Conservation (phyloP, 2,113 vertebrate species). For the Ceyx melanurus region DNA sequence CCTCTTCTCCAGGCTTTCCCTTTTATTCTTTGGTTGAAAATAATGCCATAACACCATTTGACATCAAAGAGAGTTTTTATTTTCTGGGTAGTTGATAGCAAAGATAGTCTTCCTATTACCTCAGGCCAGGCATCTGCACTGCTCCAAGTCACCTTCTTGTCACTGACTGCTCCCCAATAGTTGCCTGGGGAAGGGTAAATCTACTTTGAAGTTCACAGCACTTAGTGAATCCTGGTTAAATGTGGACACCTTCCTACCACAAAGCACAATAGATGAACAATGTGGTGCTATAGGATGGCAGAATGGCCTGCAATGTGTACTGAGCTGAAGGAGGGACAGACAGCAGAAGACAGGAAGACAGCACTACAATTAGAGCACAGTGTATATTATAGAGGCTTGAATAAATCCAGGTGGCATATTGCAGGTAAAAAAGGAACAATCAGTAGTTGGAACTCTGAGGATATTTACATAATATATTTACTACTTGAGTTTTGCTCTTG, state of each 20-base stretch:
- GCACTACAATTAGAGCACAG: not conserved
- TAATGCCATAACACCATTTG: not conserved
- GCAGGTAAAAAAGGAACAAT: not conserved
- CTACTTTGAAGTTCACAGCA: not conserved
- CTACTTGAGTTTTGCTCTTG: not conserved
- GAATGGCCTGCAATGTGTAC: not conserved
- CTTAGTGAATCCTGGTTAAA: not conserved
- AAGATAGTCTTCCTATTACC: not conserved
- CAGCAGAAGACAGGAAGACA: not conserved
- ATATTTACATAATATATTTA: not conserved
- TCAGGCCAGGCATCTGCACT: not conserved
- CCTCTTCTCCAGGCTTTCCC: too few species aligned
- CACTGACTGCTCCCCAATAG: not conserved
- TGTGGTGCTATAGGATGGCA: not conserved
- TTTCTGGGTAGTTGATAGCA: not conserved
- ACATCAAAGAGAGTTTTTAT: not conserved
- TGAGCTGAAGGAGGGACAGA: not conserved
- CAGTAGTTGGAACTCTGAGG: not conserved
- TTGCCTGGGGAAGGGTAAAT: not conserved
- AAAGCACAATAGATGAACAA: fast-evolving
- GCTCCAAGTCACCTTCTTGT: not conserved
- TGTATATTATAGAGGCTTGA: not conserved
- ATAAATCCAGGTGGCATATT: not conserved
- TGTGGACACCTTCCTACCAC: not conserved
- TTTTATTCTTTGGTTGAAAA: not conserved